These are phyloP conservation scores for Sakesphorus luctuosus DNA, from an alignment of 2,113 vertebrate species.

Conservation along the genomic window DNA sequence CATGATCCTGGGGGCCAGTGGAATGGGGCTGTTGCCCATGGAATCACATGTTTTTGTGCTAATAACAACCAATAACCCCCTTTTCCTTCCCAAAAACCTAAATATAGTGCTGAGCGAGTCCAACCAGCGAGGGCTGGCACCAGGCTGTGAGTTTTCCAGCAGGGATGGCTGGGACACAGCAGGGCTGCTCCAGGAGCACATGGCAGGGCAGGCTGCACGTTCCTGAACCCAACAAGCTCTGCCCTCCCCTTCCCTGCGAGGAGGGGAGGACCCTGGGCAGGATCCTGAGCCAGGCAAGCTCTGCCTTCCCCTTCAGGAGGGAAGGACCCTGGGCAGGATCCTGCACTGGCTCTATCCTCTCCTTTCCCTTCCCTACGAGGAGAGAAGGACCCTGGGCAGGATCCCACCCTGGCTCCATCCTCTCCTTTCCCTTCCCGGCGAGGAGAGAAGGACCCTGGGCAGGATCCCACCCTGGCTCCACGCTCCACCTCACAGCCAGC, in stretches of 20 bases:
- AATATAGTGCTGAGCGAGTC: neutral
- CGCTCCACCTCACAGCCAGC: neutral
- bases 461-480: neutral
- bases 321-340: too few species aligned
- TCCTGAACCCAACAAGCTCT: neutral
- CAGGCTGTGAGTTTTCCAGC: neutral
- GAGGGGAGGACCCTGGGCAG: neutral
- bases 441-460: neutral
- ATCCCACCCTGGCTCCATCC: too few species aligned
- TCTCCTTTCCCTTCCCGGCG: too few species aligned
- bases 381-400: neutral
- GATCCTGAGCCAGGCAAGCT: neutral
- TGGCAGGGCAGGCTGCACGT: neutral
- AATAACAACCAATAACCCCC: neutral
- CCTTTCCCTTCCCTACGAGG: too few species aligned
- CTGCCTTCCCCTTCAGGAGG: too few species aligned
- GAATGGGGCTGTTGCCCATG: neutral
- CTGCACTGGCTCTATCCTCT: too few species aligned
- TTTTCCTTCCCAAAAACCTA: neutral
- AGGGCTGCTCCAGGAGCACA: neutral
- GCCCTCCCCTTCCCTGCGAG: neutral
- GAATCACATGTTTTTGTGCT: conserved; percentile 49
- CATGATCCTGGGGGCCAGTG: neutral
- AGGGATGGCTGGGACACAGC: rapidly evolving
- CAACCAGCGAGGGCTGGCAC: neutral